Conservation (phyloP, 2,797 vertebrate species). For the Chromobotia macracanthus region DNA sequence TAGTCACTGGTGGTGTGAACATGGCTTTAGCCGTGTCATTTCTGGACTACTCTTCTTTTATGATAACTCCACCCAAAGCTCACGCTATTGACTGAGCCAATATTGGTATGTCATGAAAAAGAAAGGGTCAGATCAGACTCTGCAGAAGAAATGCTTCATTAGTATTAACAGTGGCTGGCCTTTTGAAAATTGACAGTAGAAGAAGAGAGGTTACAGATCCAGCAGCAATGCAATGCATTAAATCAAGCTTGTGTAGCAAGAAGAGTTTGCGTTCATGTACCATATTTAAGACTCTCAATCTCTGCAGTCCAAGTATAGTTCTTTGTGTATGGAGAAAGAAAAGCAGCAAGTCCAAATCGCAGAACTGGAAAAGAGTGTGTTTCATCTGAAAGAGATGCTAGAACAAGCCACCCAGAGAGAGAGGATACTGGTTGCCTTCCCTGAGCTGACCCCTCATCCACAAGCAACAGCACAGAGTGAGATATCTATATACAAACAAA, state of each 20-base stretch:
- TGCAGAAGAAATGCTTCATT: too few species aligned
- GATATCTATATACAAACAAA: slow-evolving; percentile 47
- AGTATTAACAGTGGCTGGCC: too few species aligned
- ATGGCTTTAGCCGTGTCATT: too few species aligned
- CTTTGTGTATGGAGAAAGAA: slow-evolving; percentile 77
- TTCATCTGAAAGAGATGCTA: slow-evolving; percentile 69
- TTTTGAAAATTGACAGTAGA: too few species aligned
- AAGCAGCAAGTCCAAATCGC: slow-evolving; percentile 67
- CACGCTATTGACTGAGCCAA: neutral
- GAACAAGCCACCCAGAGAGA: slow-evolving; percentile 77
- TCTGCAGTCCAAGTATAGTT: slow-evolving; percentile 74
- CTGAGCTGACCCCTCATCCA: slow-evolving; percentile 78
- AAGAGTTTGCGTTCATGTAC: too few species aligned
- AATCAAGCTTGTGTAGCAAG: too few species aligned
- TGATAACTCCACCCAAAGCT: too few species aligned
- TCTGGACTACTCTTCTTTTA: too few species aligned
- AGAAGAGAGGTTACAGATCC: too few species aligned
- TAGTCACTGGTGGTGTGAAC: too few species aligned
- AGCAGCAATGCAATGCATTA: too few species aligned
- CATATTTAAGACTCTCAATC: neutral
- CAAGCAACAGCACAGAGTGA: slow-evolving; percentile 82
- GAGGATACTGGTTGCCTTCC: slow-evolving; percentile 87
- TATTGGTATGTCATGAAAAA: neutral
- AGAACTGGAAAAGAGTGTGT: slow-evolving; percentile 69
- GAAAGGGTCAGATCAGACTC: too few species aligned